These are phyloP conservation scores for Mallotus villosus DNA, from an alignment of 2,797 vertebrate species.

Conservation along the genomic window DNA sequence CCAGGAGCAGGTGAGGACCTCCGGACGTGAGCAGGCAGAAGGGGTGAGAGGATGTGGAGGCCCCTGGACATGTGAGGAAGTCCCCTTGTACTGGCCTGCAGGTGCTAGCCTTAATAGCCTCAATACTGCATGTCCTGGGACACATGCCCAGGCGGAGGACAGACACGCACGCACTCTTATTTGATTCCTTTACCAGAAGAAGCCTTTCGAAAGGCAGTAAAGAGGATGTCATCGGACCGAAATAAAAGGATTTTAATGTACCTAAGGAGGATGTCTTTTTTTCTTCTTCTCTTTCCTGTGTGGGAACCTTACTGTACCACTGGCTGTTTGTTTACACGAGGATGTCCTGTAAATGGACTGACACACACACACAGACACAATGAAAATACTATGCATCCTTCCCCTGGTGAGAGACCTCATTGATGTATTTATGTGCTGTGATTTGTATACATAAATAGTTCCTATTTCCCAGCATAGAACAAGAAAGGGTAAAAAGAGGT, in stretches of 20 bases:
- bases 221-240: constrained; percentile 23
- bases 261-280: constrained; percentile 50
- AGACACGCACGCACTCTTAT: constrained; percentile 16
- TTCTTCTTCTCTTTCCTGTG: constrained; percentile 47
- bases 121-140: constrained; percentile 51
- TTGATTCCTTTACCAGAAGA: constrained; percentile 23
- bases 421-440: not conserved
- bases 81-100: constrained; percentile 35
- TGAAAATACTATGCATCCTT: constrained; percentile 23
- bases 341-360: constrained; percentile 58
- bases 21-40: constrained; percentile 9
- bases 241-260: constrained; percentile 37
- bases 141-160: constrained; percentile 30
- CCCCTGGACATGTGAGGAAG: constrained; percentile 33
- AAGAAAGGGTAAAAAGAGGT: too few relatives aligned
- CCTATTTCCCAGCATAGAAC: not conserved
- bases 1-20: constrained; percentile 11
- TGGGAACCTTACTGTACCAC: constrained; percentile 33
- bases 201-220: constrained; percentile 30
- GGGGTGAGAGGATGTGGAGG: constrained; percentile 6
- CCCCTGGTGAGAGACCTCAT: not conserved
- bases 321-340: constrained; percentile 51
- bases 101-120: constrained; percentile 26
- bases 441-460: not conserved
- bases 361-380: constrained; percentile 18